A percentile compares a stretch with the other conserved stretches of the same genome.
Conservation (phyloP, 2,888 invertebrate genomes). For the Nephrotoma appendiculata region DNA sequence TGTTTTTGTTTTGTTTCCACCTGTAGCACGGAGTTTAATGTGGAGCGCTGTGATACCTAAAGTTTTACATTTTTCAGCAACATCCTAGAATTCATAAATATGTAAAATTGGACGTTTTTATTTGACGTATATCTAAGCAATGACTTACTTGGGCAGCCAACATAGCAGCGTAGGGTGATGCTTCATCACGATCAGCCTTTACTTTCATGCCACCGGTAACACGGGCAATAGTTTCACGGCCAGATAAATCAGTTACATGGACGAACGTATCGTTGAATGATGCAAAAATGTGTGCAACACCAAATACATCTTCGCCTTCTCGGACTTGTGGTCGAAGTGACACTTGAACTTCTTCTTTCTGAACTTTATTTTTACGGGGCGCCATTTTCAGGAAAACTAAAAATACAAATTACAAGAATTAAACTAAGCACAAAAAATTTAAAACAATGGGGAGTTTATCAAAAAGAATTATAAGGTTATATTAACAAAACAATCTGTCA, state of each 20-base stretch:
- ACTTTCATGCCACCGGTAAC: slow-evolving; percentile 99
- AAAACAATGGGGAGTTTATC: too few relatives aligned
- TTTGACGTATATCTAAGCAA: neutral
- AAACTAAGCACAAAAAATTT: too few relatives aligned
- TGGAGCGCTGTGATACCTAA: slow-evolving; percentile 96
- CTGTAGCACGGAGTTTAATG: slow-evolving; percentile 95
- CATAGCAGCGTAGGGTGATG: slow-evolving; percentile 99
- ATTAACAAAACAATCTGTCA: neutral
- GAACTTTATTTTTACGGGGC: slow-evolving; percentile 92
- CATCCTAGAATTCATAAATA: slow-evolving; percentile 51
- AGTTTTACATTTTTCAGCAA: slow-evolving; percentile 95
- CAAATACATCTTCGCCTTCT: slow-evolving; percentile 95
- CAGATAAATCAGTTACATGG: slow-evolving; percentile 98
- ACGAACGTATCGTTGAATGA: slow-evolving; percentile 99
- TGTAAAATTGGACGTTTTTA: neutral
- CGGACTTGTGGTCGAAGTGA: slow-evolving; percentile 91
- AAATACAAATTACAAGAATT: neutral
- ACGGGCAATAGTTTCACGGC: slow-evolving; percentile 85
- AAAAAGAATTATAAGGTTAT: neutral
- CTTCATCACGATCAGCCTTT: slow-evolving; percentile 99
- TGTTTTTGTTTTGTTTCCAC: slow-evolving; percentile 96
- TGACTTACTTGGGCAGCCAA: slow-evolving; percentile 86
- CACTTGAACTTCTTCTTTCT: slow-evolving; percentile 93
- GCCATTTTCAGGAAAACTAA: slow-evolving; percentile 51
- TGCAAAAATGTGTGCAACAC: slow-evolving; percentile 98